Percentiles rank a stretch among this genome's conserved stretches.
These are phyloP conservation scores for Brachionus paranguensis DNA, from an alignment of 1,140 invertebrate genomes.

Conservation along the genomic window DNA sequence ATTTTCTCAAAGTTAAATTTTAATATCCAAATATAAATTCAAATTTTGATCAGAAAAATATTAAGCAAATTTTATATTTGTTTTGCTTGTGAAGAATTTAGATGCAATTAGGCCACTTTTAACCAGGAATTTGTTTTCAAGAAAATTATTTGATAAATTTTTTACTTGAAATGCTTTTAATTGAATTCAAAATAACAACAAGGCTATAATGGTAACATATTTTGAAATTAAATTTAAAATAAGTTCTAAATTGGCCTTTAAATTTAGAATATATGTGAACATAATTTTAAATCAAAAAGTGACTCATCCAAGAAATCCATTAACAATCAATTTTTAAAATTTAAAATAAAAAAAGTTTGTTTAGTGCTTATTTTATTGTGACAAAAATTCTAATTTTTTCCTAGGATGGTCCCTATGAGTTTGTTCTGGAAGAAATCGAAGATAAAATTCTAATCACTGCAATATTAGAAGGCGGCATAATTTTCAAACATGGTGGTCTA, in stretches of 20 bases:
- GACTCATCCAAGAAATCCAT: background rate
- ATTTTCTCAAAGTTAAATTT: background rate
- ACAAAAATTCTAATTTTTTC: background rate
- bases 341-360: background rate
- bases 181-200: background rate
- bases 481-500: conserved; percentile 3
- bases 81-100: background rate
- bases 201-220: background rate
- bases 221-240: background rate
- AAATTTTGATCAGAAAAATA: background rate
- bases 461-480: conserved; percentile 18
- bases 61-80: background rate
- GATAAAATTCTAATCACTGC: conserved; percentile 10
- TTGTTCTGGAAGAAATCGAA: background rate
- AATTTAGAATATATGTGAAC: background rate
- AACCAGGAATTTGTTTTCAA: background rate
- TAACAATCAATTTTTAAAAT: background rate
- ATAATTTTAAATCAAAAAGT: background rate
- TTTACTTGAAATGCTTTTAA: background rate
- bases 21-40: background rate
- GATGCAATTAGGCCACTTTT: background rate
- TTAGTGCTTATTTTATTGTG: background rate
- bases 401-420: conserved; percentile 38
- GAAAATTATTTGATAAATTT: background rate
- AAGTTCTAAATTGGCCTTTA: background rate